Conservation (phyloP, 2,113 vertebrate species). For the Gambusia affinis region DNA sequence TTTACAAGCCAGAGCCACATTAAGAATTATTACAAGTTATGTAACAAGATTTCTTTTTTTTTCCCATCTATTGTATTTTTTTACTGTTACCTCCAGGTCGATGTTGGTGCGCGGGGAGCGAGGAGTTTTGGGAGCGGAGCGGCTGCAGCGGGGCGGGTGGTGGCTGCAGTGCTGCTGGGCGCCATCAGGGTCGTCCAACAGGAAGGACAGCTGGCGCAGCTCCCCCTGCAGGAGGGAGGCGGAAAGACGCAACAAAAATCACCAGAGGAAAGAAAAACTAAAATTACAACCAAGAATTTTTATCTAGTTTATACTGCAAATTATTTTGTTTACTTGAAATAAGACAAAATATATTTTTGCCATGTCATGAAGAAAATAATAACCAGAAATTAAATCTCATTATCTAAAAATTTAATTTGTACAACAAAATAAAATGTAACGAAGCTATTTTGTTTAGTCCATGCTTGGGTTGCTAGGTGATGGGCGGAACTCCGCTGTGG, state of each 20-base stretch:
- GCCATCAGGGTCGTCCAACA: constrained; percentile 82
- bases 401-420: too few species aligned
- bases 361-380: too few species aligned
- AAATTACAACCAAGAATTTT: not conserved
- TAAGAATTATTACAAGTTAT: not conserved
- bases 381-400: too few species aligned
- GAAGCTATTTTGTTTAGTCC: too few species aligned
- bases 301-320: not conserved
- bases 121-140: constrained; percentile 37
- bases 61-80: not conserved
- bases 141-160: constrained; percentile 61
- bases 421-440: too few species aligned
- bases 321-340: too few species aligned
- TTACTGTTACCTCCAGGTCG: constrained; percentile 58
- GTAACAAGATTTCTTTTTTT: not conserved
- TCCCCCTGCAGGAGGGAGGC: constrained; percentile 76
- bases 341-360: not conserved
- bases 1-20: constrained; percentile 6
- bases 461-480: too few species aligned
- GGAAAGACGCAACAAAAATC: not conserved
- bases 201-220: constrained; percentile 83
- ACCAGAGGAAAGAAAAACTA: not conserved
- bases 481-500: too few species aligned
- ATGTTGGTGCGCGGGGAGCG: constrained; percentile 29
- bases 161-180: constrained; percentile 78